phyloP scores from a whole-genome alignment of 1,140 invertebrate genomes.

The Drosophila ananassae region DNA sequence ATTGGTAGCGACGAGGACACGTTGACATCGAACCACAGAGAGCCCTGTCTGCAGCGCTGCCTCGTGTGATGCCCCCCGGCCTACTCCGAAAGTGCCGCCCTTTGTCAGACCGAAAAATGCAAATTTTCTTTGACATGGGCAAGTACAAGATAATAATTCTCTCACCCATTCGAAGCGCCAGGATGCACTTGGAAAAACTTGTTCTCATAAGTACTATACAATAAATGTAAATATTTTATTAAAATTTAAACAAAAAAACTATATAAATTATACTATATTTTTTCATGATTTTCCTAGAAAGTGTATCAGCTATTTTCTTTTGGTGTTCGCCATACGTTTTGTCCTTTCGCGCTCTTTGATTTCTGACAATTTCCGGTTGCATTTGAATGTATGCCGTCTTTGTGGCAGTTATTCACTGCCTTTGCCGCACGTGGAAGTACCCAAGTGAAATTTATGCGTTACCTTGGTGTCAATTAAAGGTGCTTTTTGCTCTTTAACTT shows the following conservation, averaged over 20 bases:
- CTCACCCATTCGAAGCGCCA: constrained; percentile 32
- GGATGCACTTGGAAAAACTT: constrained; percentile 12
- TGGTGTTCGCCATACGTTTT: not conserved
- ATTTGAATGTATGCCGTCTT: constrained; percentile 11
- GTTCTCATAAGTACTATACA: too few relatives aligned
- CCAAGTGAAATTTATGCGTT: constrained; percentile 33
- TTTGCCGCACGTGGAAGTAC: constrained; percentile 11
- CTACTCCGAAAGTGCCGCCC: constrained; percentile 14
- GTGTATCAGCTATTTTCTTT: not conserved
- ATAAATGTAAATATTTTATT: too few relatives aligned
- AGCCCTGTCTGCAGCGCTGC: constrained; percentile 24
- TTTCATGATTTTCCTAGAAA: too few relatives aligned
- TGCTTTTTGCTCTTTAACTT: constrained; percentile 26
- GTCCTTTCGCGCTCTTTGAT: not conserved
- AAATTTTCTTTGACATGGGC: constrained; percentile 69
- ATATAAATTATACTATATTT: too few relatives aligned
- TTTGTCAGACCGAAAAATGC: constrained; percentile 56
- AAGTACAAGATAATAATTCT: constrained; percentile 70
- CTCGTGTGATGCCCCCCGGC: not conserved
- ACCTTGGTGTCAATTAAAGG: constrained; percentile 49
- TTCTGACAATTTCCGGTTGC: constrained; percentile 51
- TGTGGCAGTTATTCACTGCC: constrained; percentile 8
- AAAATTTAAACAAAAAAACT: too few relatives aligned
- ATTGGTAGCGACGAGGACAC: constrained; percentile 30
- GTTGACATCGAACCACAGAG: constrained; percentile 41